A percentile compares a stretch with the other conserved stretches of the same genome.
These are phyloP conservation scores for Dolichopus griseipennis DNA, from an alignment of 2,888 invertebrate genomes.

Conservation along the genomic window DNA sequence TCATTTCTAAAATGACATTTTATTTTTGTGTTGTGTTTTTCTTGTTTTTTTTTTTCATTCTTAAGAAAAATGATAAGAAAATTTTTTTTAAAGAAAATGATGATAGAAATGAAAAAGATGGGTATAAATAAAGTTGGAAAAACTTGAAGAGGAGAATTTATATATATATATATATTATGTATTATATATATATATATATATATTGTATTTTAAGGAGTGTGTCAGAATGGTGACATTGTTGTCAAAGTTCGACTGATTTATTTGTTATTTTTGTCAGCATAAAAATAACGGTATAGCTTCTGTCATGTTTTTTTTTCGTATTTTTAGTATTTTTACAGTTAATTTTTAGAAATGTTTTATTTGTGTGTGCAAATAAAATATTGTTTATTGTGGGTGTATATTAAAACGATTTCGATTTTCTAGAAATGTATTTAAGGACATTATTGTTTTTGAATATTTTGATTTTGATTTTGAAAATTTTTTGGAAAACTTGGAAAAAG, in stretches of 20 bases:
- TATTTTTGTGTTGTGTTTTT: too few species aligned
- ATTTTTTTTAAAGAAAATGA: too few species aligned
- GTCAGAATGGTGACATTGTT: constrained; percentile 20
- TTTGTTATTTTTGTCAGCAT: constrained; percentile 23
- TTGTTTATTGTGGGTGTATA: neutral
- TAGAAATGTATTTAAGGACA: too few species aligned
- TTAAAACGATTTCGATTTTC: neutral
- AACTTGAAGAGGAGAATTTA: too few species aligned
- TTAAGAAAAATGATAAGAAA: too few species aligned
- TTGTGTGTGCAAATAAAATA: neutral
- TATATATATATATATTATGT: too few species aligned
- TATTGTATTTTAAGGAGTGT: neutral
- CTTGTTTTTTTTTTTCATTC: too few species aligned
- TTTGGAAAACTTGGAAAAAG: too few species aligned
- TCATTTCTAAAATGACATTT: neutral
- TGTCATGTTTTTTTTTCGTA: neutral
- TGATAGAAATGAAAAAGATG: too few species aligned
- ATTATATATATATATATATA: too few species aligned
- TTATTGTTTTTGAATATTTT: neutral
- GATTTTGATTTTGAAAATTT: neutral
- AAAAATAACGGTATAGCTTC: constrained; percentile 20
- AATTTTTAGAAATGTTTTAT: neutral
- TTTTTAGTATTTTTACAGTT: neutral
- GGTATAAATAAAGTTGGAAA: too few species aligned
- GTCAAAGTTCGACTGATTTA: constrained; percentile 23